Evolutionary conservation across 1,140 invertebrate species (phyloP).

Genomic region (Apis mellifera): DNA sequence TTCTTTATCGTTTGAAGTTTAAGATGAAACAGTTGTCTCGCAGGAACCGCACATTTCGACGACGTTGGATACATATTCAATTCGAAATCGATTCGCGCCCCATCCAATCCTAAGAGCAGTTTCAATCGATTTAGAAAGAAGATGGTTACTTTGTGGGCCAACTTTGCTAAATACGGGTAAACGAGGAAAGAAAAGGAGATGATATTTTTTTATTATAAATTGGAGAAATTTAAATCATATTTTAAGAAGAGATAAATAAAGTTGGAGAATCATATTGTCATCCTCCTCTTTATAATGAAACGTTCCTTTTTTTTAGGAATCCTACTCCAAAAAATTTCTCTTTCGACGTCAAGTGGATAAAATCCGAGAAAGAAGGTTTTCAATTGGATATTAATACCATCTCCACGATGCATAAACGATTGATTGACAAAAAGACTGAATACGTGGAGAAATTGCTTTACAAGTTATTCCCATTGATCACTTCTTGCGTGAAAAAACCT

Average conservation of each 20-base stretch:
- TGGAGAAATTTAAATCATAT: no score
- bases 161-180: constrained; percentile 65
- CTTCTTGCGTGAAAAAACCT: background rate
- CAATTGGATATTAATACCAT: constrained; percentile 28
- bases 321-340: constrained; percentile 39
- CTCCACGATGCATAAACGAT: background rate
- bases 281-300: background rate
- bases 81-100: background rate
- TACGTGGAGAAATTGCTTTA: background rate
- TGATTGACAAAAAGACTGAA: background rate
- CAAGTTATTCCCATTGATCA: background rate
- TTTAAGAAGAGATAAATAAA: no score
- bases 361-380: background rate
- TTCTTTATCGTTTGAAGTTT: no score
- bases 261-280: no score
- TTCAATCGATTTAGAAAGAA: constrained; percentile 62
- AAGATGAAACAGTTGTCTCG: no score
- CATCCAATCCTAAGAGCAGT: constrained; percentile 9
- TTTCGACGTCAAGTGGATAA: constrained; percentile 34
- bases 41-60: constrained; percentile 56
- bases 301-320: constrained; percentile 21
- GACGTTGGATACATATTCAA: constrained; percentile 62
- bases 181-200: no score
- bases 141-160: constrained; percentile 81
- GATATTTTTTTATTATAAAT: no score